Percentiles rank a stretch among this genome's conserved stretches.
These are phyloP conservation scores for Megaceryle maxima DNA, from an alignment of 2,113 vertebrate species.

Conservation along the genomic window DNA sequence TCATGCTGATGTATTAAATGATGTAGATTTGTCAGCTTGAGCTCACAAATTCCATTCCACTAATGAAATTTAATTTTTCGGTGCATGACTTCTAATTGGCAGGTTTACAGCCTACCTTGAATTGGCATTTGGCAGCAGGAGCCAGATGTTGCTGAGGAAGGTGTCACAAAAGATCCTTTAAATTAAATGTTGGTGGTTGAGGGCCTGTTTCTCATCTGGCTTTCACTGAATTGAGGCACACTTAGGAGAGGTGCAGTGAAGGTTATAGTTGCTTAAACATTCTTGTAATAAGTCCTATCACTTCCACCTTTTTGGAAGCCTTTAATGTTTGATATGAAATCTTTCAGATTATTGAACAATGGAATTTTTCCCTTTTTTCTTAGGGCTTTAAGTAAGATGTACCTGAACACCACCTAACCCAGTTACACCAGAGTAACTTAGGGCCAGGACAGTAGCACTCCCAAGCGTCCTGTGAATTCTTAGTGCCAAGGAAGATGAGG, in stretches of 20 bases:
- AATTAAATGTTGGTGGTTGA: neutral
- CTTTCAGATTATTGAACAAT: neutral
- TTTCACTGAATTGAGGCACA: neutral
- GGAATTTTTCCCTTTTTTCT: neutral
- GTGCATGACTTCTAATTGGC: neutral
- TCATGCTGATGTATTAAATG: conserved; percentile 1
- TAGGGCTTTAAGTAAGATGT: neutral
- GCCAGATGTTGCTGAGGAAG: conserved; percentile 20
- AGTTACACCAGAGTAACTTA: neutral
- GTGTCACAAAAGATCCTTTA: neutral
- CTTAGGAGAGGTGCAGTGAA: neutral
- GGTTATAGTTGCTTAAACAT: neutral
- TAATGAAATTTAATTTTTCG: conserved; percentile 34
- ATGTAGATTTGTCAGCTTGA: conserved; percentile 14
- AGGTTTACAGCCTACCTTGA: neutral
- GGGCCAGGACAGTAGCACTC: neutral
- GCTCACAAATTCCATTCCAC: conserved; percentile 12
- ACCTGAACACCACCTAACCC: neutral
- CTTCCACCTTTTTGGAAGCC: neutral
- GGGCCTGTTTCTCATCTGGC: neutral
- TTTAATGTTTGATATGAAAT: neutral
- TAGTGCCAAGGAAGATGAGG: neutral
- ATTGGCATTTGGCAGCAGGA: neutral
- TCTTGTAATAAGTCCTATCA: neutral
- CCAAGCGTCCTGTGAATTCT: neutral